Evolutionary conservation across 1,140 invertebrate species (phyloP).

Genomic region (Drosophila prosaltans): DNA sequence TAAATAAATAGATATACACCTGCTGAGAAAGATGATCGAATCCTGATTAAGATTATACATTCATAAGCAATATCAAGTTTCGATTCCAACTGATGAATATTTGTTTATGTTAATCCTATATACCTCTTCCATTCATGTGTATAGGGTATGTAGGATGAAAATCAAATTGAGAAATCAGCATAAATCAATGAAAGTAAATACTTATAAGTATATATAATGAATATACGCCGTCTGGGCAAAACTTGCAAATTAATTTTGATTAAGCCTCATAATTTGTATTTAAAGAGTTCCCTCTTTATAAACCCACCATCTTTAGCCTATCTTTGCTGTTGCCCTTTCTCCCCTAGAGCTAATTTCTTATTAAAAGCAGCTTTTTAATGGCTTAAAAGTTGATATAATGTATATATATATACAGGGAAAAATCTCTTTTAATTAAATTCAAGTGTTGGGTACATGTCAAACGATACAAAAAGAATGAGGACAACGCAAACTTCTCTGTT

Average conservation of each 20-base stretch:
- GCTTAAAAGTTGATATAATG: conserved; percentile 60
- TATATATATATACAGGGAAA: conserved; percentile 29
- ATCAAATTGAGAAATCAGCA: conserved; percentile 61
- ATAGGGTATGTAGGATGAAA: conserved; percentile 27
- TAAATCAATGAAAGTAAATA: conserved; percentile 56
- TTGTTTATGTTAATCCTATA: background rate
- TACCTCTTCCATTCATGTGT: background rate
- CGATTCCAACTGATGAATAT: background rate
- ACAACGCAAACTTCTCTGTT: conserved; percentile 36
- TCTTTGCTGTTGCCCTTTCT: background rate
- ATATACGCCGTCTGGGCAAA: conserved; percentile 30
- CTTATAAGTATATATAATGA: conserved; percentile 32
- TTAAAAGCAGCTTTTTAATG: conserved; percentile 47
- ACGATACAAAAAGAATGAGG: conserved; percentile 13
- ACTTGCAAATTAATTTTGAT: conserved; percentile 59
- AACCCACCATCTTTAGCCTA: conserved; percentile 6
- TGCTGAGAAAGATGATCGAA: too few relatives aligned
- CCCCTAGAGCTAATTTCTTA: conserved; percentile 18
- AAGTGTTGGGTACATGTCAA: conserved; percentile 58
- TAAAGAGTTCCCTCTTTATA: conserved; percentile 19
- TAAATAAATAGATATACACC: too few relatives aligned
- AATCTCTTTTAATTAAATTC: conserved; percentile 73
- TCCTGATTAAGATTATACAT: background rate
- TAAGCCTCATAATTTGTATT: conserved; percentile 55
- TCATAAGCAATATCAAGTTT: background rate